A percentile compares a stretch with the other conserved stretches of the same genome.
phyloP scores from a whole-genome alignment of 2,797 vertebrate species.

The Peromyscus aztecus region DNA sequence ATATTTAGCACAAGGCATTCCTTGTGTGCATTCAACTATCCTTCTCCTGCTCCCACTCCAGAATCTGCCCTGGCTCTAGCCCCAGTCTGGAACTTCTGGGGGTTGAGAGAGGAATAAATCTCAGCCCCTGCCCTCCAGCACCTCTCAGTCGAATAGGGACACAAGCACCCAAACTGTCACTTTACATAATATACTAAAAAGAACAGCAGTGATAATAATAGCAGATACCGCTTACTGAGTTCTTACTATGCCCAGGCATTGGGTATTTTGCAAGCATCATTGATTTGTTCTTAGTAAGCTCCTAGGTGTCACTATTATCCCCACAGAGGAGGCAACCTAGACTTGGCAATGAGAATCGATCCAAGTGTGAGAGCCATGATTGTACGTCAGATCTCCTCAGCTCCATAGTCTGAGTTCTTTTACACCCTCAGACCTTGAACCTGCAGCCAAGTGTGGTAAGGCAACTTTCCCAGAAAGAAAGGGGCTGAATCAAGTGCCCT shows the following conservation, averaged over 20 bases:
- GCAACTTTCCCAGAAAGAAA: slow-evolving; percentile 73
- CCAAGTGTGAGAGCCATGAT: not conserved
- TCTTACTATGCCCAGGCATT: not conserved
- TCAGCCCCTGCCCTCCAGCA: not conserved
- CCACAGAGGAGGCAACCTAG: slow-evolving; percentile 5
- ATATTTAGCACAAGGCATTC: slow-evolving; percentile 51
- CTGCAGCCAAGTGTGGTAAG: slow-evolving; percentile 70
- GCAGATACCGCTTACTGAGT: not conserved
- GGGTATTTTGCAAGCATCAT: not conserved
- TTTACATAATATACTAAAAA: slow-evolving; percentile 23
- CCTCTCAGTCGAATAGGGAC: not conserved
- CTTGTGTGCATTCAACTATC: not conserved
- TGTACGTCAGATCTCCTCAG: not conserved
- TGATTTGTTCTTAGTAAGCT: not conserved
- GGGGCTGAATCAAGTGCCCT: slow-evolving; percentile 63
- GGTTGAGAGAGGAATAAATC: slow-evolving; percentile 18
- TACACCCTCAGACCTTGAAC: slow-evolving; percentile 15
- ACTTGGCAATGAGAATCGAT: not conserved
- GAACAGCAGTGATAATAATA: not conserved
- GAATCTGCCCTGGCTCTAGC: not conserved
- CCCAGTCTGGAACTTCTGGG: not conserved
- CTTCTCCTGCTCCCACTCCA: not conserved
- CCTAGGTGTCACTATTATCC: not conserved
- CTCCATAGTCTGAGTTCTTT: slow-evolving; percentile 52
- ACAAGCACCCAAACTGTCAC: not conserved